Evolutionary conservation across 2,888 invertebrate species (phyloP), one percentile per base, ranked within the genome.

Genomic region (Gortyna flavago): DNA sequence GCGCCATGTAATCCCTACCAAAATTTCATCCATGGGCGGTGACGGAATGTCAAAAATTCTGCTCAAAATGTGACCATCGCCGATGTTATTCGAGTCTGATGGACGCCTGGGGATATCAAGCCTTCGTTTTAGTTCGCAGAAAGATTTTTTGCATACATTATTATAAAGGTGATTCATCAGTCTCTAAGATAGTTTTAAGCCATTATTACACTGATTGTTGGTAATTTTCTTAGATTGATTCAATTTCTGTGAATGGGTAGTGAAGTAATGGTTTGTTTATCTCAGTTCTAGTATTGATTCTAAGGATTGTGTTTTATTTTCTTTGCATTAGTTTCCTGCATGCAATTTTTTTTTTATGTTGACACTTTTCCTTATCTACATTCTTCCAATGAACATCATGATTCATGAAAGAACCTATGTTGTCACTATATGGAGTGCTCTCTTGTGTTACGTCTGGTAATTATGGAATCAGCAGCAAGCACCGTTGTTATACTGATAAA

Each of bases 31-130:
- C 44, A 90, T 93, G 92, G 95, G 95, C 94, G 95, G 93, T 93
- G 94, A 94, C 93, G 95, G 95, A 94, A 96, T 96, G 95, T 95
- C 95, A 95, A 95, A 95, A 95, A 95, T 94, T 94, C 93, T 88
- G 91, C 92, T 86, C 87, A 86, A 92, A 93, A 93, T 94, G 94
- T 93, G 94, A 95, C 94, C 93, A 93, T 92, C 89, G 89, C 80
- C 80, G 89, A 81, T 66, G 61, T 91, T 90, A 90, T 87, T 85
- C 79, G 77, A 72, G 80, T 86, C 74, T 84, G 89, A 89, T 85
- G 81, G 77, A 48, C 87, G 93, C 93, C 92, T n/a, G 81, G 77
- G 91, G 93, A 93, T 89, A 92, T 79, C 69, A 21, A 57, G 72
- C 51, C 76, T 72, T 66, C 79, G 67, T 80, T 78, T 79, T 70